Base-by-base conservation (phyloP, 2,797 vertebrate species). In the Pipistrellus pygmaeus region DNA sequence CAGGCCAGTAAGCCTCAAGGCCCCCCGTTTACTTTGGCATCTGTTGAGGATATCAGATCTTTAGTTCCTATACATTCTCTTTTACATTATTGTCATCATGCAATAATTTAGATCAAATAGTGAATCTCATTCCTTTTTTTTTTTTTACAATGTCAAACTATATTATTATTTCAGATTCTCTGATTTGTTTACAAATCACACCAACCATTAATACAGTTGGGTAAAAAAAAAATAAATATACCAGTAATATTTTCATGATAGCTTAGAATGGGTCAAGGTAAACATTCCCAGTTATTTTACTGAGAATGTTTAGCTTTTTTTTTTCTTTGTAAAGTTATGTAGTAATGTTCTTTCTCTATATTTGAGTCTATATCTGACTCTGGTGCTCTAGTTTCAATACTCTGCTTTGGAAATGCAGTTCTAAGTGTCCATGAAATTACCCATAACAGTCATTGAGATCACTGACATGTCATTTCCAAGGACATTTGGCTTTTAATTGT, bases 81-180 rank as follows among this genome's bases (percentile, higher is more conserved):
- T 15, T n/a, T 83, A 4, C 6, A 69, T 75, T 89, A 18, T 30
- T 72, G 15, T 38, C 78, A 78, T 69, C 27, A 30, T 14, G 11
- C 27, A 62, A 62, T 30, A 7, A 62, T 62, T 15, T 62, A 30
- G 60, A 62, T 62, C 27, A 62, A 62, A 14, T 4, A 91, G 12
- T 66, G 8, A 83, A 72, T 76, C 25, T 10, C 32, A 57, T 68
- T 60, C 30, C 44, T 44, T 21, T 72, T 94, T 41, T 41, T 41
- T 76, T 92, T 76, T 20, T 55, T 82, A 57, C 3, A 53, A 6
- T 57, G 9, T 64, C 72, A 55, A 71, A 72, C 10, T 6, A 23
- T 71, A 62, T 57, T 46, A 86, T 73, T 85, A 80, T 72, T 77
- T 94, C 85, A 88, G 18, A 71, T n/a, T 62, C 9, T 82, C 15